Evolutionary conservation across 1,140 invertebrate species (phyloP).

Genomic region (Ceratina australensis): DNA sequence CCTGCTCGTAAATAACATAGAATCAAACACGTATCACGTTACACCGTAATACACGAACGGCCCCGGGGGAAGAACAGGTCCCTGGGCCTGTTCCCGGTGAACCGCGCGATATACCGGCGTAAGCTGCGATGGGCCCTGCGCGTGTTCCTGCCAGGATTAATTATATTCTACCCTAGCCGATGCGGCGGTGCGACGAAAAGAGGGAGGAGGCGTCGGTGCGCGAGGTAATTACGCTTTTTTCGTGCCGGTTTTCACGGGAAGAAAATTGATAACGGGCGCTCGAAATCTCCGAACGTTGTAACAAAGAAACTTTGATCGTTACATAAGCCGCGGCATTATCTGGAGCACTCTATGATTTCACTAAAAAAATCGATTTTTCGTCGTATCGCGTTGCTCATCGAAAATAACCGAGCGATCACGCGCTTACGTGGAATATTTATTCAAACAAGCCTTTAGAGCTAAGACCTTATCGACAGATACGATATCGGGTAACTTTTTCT

Average conservation of each 20-base stretch:
- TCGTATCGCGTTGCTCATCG: slow-evolving; percentile 47
- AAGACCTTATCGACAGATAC: slow-evolving; percentile 62
- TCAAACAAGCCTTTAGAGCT: slow-evolving; percentile 56
- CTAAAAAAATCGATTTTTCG: slow-evolving; percentile 37
- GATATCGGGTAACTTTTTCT: slow-evolving; percentile 54
- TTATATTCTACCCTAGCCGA: slow-evolving; percentile 38
- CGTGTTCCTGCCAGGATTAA: slow-evolving; percentile 50
- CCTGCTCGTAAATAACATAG: slow-evolving; percentile 66
- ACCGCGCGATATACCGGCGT: slow-evolving; percentile 21
- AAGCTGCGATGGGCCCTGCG: slow-evolving; percentile 22
- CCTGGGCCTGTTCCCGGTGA: slow-evolving; percentile 13
- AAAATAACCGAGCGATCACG: slow-evolving; percentile 59
- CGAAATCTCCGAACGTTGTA: background rate
- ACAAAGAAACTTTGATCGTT: background rate
- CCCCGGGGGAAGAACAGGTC: slow-evolving; percentile 45
- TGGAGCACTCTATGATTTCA: slow-evolving; percentile 37
- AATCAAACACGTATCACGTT: slow-evolving; percentile 65
- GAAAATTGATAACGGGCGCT: background rate
- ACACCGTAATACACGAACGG: slow-evolving; percentile 58
- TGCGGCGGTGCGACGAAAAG: slow-evolving; percentile 24
- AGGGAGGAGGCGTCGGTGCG: slow-evolving; percentile 8
- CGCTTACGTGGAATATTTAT: slow-evolving; percentile 65
- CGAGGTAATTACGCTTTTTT: slow-evolving; percentile 19
- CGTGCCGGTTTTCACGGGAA: too few relatives aligned
- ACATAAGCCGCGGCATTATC: slow-evolving; percentile 31